Evolutionary conservation across 2,888 invertebrate genomes (phyloP).

Genomic region (Drosophila imparisetae): DNA sequence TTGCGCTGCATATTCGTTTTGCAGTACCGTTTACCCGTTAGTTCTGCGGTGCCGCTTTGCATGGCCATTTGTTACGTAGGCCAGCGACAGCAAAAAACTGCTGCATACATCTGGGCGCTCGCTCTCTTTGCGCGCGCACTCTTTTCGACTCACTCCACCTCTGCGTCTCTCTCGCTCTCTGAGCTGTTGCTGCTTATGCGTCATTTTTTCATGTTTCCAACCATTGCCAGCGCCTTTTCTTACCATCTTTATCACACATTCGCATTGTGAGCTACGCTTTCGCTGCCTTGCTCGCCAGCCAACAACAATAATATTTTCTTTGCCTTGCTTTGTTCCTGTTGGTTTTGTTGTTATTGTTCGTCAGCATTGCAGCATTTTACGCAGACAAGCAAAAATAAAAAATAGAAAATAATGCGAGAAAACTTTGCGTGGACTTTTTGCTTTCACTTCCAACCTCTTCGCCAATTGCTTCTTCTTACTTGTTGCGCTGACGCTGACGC

Average conservation of each 20-base stretch:
- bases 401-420: constrained; percentile 9
- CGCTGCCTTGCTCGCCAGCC: constrained; percentile 16
- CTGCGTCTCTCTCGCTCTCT: constrained; percentile 3
- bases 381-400: constrained; percentile 50
- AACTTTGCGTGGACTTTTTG: constrained; percentile 28
- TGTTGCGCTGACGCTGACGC: constrained; percentile 68
- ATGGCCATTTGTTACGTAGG: constrained; percentile 68
- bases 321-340: constrained; percentile 30
- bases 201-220: constrained; percentile 65
- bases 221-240: constrained; percentile 56
- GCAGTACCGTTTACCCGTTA: constrained; percentile 68
- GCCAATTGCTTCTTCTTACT: constrained; percentile 67
- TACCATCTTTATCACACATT: constrained; percentile 66
- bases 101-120: constrained; percentile 59
- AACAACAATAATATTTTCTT: constrained; percentile 43
- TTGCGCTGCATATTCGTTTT: constrained; percentile 68
- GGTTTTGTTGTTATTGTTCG: constrained; percentile 43
- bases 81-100: constrained; percentile 25
- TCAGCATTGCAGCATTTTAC: constrained; percentile 80
- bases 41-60: constrained; percentile 68
- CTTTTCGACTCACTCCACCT: constrained; percentile 1
- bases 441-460: constrained; percentile 47
- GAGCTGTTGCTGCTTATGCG: constrained; percentile 63
- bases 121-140: constrained; percentile 17
- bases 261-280: constrained; percentile 31